phyloP scores from a whole-genome alignment of 2,797 vertebrate species.

The Adrianichthys oophorus region DNA sequence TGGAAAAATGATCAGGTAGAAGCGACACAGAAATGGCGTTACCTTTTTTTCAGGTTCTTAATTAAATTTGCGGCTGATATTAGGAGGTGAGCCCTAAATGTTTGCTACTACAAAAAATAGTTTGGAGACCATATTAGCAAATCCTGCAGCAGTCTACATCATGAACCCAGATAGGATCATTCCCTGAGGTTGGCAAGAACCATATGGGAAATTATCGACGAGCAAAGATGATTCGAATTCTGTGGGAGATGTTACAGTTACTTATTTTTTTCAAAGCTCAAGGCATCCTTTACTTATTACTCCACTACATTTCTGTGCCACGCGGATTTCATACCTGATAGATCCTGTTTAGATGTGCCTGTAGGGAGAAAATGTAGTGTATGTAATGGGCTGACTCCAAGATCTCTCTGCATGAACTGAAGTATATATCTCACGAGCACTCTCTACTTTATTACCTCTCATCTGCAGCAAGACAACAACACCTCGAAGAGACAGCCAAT shows the following conservation, averaged over 20 bases:
- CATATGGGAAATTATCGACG: conserved; percentile 58
- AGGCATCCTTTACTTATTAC: conserved; percentile 59
- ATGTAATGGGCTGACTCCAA: conserved; percentile 71
- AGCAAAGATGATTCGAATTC: conserved; percentile 61
- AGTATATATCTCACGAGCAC: conserved; percentile 46
- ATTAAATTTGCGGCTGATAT: conserved; percentile 56
- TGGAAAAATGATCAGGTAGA: conserved; percentile 64
- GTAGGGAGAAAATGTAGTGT: conserved; percentile 80
- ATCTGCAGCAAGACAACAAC: conserved; percentile 45
- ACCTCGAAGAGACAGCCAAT: conserved; percentile 39
- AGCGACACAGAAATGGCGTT: conserved; percentile 71
- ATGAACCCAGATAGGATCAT: conserved; percentile 71
- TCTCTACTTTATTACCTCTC: conserved; percentile 50
- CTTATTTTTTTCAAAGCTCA: conserved; percentile 46
- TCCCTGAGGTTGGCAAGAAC: conserved; percentile 65
- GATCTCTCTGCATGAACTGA: conserved; percentile 53
- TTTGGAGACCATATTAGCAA: conserved; percentile 50
- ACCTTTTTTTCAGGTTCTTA: conserved; percentile 34
- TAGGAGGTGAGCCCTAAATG: conserved; percentile 34
- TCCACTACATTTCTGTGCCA: conserved; percentile 74
- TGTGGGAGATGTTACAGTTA: conserved; percentile 34
- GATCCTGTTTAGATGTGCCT: conserved; percentile 86
- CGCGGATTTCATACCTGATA: conserved; percentile 84
- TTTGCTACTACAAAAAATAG: conserved; percentile 53
- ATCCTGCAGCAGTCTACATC: conserved; percentile 70